Conservation (phyloP, 2,888 invertebrate genomes). For the Dioctria linearis region DNA sequence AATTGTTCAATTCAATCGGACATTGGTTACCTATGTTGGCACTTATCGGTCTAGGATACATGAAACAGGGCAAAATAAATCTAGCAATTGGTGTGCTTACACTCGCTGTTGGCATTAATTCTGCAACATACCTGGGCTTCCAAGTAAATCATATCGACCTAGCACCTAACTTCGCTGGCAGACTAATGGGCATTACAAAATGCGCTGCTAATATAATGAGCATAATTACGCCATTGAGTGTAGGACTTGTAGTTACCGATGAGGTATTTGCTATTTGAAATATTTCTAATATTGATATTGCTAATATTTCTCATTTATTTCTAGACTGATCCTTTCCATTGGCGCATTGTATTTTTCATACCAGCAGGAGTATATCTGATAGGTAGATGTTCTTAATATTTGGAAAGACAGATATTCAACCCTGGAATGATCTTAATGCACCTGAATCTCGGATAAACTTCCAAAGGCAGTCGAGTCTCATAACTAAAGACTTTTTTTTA, state of each 20-base stretch:
- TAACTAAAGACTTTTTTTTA: constrained; percentile 31
- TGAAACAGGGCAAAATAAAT: constrained; percentile 66
- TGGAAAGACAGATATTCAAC: constrained; percentile 77
- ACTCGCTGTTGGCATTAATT: constrained; percentile 82
- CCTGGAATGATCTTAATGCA: constrained; percentile 77
- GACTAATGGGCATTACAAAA: constrained; percentile 89
- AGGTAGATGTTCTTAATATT: constrained; percentile 80
- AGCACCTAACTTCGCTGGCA: constrained; percentile 87
- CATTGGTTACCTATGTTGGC: constrained; percentile 80
- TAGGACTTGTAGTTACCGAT: constrained; percentile 79
- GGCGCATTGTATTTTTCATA: constrained; percentile 83
- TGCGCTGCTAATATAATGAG: constrained; percentile 84
- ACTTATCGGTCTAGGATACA: constrained; percentile 76
- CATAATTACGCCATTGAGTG: constrained; percentile 83
- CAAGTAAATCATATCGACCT: constrained; percentile 89
- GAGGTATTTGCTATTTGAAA: constrained; percentile 72
- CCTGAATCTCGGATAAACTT: background rate
- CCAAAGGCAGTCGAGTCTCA: constrained; percentile 54
- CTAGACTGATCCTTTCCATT: constrained; percentile 78
- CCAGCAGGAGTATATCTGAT: constrained; percentile 81
- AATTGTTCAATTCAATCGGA: constrained; percentile 75
- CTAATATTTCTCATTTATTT: constrained; percentile 55
- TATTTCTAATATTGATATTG: background rate
- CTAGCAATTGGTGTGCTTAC: constrained; percentile 79
- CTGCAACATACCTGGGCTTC: constrained; percentile 83